A percentile compares a stretch with the other conserved stretches of the same genome.
Conservation (phyloP, 1,140 invertebrate genomes). For the Papilio polyxenes region DNA sequence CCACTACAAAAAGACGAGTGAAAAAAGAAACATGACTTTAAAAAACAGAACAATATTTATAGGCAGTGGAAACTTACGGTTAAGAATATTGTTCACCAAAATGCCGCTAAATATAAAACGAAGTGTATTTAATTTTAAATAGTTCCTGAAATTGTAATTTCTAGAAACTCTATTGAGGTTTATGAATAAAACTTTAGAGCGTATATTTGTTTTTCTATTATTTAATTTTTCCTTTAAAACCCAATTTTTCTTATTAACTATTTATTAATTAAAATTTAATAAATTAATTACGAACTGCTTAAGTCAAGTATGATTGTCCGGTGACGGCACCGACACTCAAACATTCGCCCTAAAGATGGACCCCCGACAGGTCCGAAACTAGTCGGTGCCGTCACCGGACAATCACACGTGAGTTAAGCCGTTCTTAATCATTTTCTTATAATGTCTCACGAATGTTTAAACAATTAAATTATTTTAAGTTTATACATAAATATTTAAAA, state of each 20-base stretch:
- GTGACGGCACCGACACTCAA: too few species aligned
- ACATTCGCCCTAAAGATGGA: too few species aligned
- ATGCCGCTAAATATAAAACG: background rate
- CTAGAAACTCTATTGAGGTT: conserved; percentile 11
- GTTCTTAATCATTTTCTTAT: too few species aligned
- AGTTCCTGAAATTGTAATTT: conserved; percentile 24
- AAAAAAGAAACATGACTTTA: too few species aligned
- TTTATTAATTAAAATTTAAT: background rate
- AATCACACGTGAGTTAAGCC: too few species aligned
- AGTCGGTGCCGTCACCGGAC: too few species aligned
- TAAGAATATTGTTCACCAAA: background rate
- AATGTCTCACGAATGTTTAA: too few species aligned
- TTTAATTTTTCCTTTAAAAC: background rate
- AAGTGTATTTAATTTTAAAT: conserved; percentile 19
- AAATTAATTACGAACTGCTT: too few species aligned
- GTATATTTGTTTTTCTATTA: background rate
- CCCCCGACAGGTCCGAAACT: too few species aligned
- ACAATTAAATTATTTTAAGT: too few species aligned
- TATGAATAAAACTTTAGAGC: conserved; percentile 14
- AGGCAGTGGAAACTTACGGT: background rate
- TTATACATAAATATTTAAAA: too few species aligned
- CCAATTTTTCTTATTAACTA: background rate
- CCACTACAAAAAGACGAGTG: background rate
- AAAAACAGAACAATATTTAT: background rate
- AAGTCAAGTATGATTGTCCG: too few species aligned